phyloP scores from a whole-genome alignment of 1,140 invertebrate genomes.

The Drosophila ficusphila region DNA sequence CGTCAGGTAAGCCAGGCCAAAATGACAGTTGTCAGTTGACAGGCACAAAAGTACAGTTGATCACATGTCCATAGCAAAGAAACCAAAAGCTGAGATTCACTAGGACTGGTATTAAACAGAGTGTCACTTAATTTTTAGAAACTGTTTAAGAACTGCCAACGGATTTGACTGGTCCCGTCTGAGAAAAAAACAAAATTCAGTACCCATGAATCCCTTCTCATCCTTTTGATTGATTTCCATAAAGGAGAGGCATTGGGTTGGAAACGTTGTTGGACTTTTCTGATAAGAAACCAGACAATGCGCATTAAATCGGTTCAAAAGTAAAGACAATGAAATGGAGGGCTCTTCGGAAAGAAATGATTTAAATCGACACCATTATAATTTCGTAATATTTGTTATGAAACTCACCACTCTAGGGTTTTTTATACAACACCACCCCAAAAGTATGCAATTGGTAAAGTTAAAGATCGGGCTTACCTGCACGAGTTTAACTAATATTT shows the following conservation, averaged over 20 bases:
- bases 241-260: slow-evolving; percentile 55
- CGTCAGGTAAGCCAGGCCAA: slow-evolving; percentile 57
- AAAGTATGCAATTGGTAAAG: no score
- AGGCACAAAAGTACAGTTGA: slow-evolving; percentile 45
- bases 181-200: background rate
- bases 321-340: slow-evolving; percentile 24
- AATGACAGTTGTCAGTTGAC: slow-evolving; percentile 68
- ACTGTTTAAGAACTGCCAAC: background rate
- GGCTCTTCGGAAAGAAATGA: slow-evolving; percentile 8
- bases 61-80: slow-evolving; percentile 15
- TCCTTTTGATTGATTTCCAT: slow-evolving; percentile 54
- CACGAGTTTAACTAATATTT: no score
- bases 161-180: background rate
- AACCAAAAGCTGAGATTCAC: slow-evolving; percentile 9
- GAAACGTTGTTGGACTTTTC: slow-evolving; percentile 50
- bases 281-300: slow-evolving; percentile 61
- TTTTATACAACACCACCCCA: no score
- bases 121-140: slow-evolving; percentile 12
- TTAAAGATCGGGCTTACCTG: no score
- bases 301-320: slow-evolving; percentile 39
- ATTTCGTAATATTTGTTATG: no score
- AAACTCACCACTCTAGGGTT: no score
- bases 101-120: slow-evolving; percentile 4
- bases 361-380: slow-evolving; percentile 14
- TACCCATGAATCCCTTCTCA: slow-evolving; percentile 11